Evolutionary conservation across 1,140 invertebrate genomes (phyloP).

Genomic region (Conus ventricosus): DNA sequence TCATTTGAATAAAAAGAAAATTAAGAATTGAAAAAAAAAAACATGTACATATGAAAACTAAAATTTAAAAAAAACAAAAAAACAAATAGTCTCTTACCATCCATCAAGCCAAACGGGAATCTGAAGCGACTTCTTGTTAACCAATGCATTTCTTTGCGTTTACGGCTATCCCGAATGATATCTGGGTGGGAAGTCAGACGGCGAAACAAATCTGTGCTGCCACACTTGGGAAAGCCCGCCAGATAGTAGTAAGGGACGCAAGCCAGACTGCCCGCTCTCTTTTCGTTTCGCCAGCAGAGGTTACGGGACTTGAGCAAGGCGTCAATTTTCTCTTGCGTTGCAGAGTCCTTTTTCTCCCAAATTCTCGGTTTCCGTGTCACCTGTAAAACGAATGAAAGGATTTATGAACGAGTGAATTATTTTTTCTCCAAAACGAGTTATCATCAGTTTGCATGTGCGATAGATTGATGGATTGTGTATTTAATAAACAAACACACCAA

Average conservation of each 20-base stretch:
- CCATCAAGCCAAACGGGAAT: not conserved
- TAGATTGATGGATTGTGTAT: too few species aligned
- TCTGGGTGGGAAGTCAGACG: constrained; percentile 62
- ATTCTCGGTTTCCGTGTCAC: not conserved
- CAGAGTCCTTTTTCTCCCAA: not conserved
- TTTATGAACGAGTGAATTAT: too few species aligned
- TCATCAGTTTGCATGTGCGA: too few species aligned
- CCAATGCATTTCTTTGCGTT: constrained; percentile 64
- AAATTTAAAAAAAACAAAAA: not conserved
- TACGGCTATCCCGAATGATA: constrained; percentile 48
- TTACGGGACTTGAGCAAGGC: constrained; percentile 8
- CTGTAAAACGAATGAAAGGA: not conserved
- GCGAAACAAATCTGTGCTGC: constrained; percentile 67
- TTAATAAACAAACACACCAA: too few species aligned
- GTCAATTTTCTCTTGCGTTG: not conserved
- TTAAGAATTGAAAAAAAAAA: not conserved
- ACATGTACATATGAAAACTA: too few species aligned
- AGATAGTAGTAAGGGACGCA: constrained; percentile 70
- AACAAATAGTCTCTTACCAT: not conserved
- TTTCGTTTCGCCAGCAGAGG: not conserved
- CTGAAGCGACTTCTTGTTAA: not conserved
- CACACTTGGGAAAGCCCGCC: constrained; percentile 68
- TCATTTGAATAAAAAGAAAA: not conserved
- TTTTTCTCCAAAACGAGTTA: too few species aligned
- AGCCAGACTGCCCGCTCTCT: constrained; percentile 36